Conservation (phyloP, 2,797 vertebrate species). For the Rallus crepitans region DNA sequence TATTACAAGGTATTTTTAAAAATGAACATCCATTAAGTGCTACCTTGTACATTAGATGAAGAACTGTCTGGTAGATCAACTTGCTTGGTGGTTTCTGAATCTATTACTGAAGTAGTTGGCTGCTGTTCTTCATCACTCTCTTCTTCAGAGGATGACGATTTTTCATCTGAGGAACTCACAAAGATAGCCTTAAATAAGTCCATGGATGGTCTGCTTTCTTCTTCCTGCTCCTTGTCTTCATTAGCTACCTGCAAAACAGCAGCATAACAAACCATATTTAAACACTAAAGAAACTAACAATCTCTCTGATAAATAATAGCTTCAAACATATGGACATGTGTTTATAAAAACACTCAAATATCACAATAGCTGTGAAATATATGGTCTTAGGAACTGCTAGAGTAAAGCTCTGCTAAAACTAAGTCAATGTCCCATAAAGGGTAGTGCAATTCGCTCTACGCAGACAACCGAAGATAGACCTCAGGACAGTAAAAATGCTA, state of each 20-base stretch:
- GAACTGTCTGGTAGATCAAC: neutral
- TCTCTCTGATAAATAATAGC: neutral
- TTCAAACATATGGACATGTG: neutral
- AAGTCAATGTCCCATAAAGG: neutral
- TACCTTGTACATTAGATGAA: constrained; percentile 55
- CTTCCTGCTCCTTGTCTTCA: constrained; percentile 64
- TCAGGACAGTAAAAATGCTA: neutral
- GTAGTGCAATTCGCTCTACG: neutral
- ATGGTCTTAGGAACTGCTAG: neutral
- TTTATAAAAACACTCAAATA: neutral
- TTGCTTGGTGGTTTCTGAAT: neutral
- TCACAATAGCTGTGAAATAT: neutral
- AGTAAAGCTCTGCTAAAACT: neutral
- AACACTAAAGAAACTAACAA: neutral
- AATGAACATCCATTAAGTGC: neutral
- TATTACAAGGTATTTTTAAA: neutral
- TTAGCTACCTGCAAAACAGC: constrained; percentile 23
- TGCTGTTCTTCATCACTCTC: constrained; percentile 77
- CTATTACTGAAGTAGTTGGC: neutral
- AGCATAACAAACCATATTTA: neutral
- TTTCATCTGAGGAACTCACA: constrained; percentile 90
- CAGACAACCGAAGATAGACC: neutral
- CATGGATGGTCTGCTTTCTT: constrained; percentile 89
- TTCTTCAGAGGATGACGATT: constrained; percentile 89
- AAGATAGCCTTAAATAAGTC: constrained; percentile 98